These are phyloP conservation scores for Solenopsis fugax DNA, from an alignment of 1,140 invertebrate genomes.

Conservation along the genomic window DNA sequence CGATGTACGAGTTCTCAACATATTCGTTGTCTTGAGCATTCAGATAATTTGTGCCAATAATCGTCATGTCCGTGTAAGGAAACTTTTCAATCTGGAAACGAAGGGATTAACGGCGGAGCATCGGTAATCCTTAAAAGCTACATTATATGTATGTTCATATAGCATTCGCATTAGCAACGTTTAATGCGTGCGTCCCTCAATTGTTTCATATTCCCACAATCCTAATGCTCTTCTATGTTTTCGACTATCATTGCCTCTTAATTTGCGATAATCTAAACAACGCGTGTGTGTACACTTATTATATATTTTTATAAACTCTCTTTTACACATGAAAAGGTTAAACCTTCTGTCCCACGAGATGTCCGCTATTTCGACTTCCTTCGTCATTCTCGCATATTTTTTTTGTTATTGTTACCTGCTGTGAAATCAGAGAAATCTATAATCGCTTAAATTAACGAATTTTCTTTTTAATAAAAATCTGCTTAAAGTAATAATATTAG, in stretches of 20 bases:
- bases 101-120: constrained; percentile 69
- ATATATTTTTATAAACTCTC: constrained; percentile 75
- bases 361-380: constrained; percentile 56
- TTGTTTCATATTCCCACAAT: constrained; percentile 56
- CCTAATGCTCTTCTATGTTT: constrained; percentile 67
- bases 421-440: constrained; percentile 32
- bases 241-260: constrained; percentile 69
- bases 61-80: neutral
- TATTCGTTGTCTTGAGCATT: constrained; percentile 56
- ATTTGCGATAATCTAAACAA: constrained; percentile 74
- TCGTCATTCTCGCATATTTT: constrained; percentile 67
- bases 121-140: constrained; percentile 71
- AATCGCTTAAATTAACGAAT: constrained; percentile 38
- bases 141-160: constrained; percentile 59
- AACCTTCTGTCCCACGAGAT: constrained; percentile 68
- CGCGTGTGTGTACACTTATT: constrained; percentile 69
- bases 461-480: neutral
- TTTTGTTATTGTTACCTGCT: constrained; percentile 46
- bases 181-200: constrained; percentile 72
- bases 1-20: constrained; percentile 44
- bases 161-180: constrained; percentile 71
- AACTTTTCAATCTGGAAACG: constrained; percentile 63
- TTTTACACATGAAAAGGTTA: constrained; percentile 72
- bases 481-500: neutral
- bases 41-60: constrained; percentile 32